Evolutionary conservation across 1,140 invertebrate genomes (phyloP), one percentile per base, ranked within the genome.

Genomic region (Rhyzopertha dominica): DNA sequence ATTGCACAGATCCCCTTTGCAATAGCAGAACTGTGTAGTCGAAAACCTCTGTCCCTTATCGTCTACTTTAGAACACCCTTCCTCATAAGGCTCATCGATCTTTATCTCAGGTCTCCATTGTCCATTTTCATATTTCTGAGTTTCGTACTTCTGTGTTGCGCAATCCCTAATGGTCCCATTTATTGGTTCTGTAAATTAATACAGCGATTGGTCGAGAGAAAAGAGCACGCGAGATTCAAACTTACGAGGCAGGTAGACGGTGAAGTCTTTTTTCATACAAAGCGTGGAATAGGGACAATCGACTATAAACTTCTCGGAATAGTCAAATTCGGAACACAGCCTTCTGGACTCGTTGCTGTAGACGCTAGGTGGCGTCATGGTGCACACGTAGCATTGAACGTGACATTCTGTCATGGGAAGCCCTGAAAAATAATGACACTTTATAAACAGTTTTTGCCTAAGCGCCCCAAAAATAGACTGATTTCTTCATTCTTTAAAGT

Each of bases 201-300:
- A 8, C 19, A 28, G 14, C 8, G 19, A 41, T 41, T 30, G 12
- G 24, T 29, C 5, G 26, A 25, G 5, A 22, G 4, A 37, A 26
- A n/a, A n/a, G n/a, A n/a, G n/a, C n/a, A n/a, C n/a, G n/a, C n/a
- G n/a, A n/a, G n/a, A n/a, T n/a, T n/a, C 12, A 10, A 10, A 22
- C 24, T 50, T 53, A 54, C 59, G 40, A 36, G 47, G 43, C 8
- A 64, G 49, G 29, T 53, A 53, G 9, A 59, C 54, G 18, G 42
- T 51, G 5, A 47, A 54, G 16, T 81, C 79, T 49, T 78, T 79
- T 57, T 87, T 89, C 69, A 82, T 75, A 57, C 87, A 90, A 71
- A 86, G 80, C 0, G 85, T 88, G 4, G 87, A 90, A 53, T 76
- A 81, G 3, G 82, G 82, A 63, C 87, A 90, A 34, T 81, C 75